Evolutionary conservation across 2,113 vertebrate species (phyloP).

Genomic region (Ifrita kowaldi): DNA sequence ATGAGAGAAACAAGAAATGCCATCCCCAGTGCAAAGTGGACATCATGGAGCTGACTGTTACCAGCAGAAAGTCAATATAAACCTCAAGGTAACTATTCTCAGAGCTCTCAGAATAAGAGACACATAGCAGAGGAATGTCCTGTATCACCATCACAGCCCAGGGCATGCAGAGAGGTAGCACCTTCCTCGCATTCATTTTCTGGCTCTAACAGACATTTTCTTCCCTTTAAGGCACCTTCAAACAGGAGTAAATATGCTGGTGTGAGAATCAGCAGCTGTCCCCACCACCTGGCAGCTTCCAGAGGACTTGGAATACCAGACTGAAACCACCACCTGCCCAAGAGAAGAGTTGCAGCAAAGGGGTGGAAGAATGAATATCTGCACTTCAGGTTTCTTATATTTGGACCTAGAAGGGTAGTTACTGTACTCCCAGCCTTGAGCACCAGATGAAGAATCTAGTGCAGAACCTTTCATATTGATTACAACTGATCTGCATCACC

Average conservation of each 20-base stretch:
- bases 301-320: background rate
- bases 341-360: background rate
- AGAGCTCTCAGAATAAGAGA: background rate
- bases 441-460: background rate
- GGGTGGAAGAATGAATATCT: background rate
- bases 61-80: background rate
- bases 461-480: background rate
- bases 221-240: background rate
- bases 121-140: background rate
- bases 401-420: background rate
- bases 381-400: background rate
- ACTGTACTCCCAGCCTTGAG: background rate
- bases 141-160: background rate
- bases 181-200: background rate
- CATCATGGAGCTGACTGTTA: background rate
- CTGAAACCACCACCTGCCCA: background rate
- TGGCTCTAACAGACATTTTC: background rate
- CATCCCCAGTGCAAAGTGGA: background rate
- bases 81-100: background rate
- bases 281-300: background rate
- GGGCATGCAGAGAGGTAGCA: background rate
- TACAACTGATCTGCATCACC: background rate
- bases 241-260: background rate
- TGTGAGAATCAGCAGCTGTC: background rate
- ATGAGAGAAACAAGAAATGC: background rate